Evolutionary conservation across 2,113 vertebrate genomes (phyloP).

Genomic region (Passer domesticus): DNA sequence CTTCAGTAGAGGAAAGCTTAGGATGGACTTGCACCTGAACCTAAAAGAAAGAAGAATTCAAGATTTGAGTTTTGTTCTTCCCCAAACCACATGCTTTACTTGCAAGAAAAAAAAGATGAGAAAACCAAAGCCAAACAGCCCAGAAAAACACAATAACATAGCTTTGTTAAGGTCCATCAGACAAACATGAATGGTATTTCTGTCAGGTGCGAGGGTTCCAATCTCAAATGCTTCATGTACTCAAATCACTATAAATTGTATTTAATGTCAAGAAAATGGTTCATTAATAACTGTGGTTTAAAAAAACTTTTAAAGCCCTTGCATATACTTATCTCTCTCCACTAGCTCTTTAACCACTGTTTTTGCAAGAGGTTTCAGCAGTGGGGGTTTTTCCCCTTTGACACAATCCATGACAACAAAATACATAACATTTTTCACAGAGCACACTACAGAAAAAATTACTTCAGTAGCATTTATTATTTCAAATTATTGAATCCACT

Average conservation of each 20-base stretch:
- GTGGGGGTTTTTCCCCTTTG: neutral
- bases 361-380: neutral
- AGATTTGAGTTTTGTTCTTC: neutral
- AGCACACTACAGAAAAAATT: neutral
- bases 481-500: neutral
- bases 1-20: slow-evolving; percentile 91
- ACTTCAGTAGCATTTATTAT: neutral
- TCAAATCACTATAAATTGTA: neutral
- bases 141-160: neutral
- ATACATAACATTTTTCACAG: neutral
- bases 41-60: slow-evolving; percentile 71
- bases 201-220: too few species aligned
- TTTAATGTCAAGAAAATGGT: neutral
- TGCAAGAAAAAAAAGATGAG: neutral
- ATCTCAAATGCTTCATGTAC: neutral
- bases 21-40: slow-evolving; percentile 95
- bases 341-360: neutral
- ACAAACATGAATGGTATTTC: neutral
- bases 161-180: neutral
- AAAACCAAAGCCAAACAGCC: neutral
- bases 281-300: neutral
- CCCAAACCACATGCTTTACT: neutral
- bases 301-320: neutral
- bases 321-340: neutral
- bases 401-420: neutral